A percentile compares a stretch with the other conserved stretches of the same genome.
phyloP scores from a whole-genome alignment of 2,888 invertebrate genomes.

The Itoplectis maculator region DNA sequence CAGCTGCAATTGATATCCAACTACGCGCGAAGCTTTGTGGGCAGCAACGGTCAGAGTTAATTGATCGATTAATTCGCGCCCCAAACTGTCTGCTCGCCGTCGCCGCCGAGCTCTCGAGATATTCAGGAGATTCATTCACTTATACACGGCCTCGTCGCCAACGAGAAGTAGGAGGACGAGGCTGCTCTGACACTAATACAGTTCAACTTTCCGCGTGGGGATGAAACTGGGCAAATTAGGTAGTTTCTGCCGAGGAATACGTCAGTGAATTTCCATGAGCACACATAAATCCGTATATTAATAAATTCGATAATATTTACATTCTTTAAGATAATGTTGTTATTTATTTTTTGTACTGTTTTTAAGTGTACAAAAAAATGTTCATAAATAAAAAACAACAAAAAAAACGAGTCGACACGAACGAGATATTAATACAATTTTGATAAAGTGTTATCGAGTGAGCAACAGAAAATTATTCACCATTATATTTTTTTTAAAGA shows the following conservation, averaged over 20 bases:
- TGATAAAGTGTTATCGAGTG: too few relatives aligned
- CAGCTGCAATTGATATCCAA: constrained; percentile 12
- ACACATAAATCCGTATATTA: too few relatives aligned
- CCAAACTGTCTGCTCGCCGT: constrained; percentile 23
- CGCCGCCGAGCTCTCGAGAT: constrained; percentile 16
- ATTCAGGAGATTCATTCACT: constrained; percentile 41
- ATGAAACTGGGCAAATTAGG: constrained; percentile 40
- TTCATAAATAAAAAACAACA: too few relatives aligned
- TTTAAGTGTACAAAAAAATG: too few relatives aligned
- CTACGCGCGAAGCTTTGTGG: not conserved
- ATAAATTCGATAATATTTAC: too few relatives aligned
- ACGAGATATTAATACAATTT: too few relatives aligned
- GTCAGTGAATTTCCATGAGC: not conserved
- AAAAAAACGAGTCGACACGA: too few relatives aligned
- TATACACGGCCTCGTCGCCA: constrained; percentile 12
- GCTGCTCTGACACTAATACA: constrained; percentile 30
- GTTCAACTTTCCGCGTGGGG: constrained; percentile 19
- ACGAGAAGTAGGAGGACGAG: not conserved
- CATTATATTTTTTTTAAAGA: not conserved
- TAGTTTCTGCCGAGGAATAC: constrained; percentile 11
- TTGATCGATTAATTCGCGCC: constrained; percentile 28
- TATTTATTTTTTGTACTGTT: too few relatives aligned
- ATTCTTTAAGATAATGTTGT: too few relatives aligned
- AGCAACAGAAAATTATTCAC: too few relatives aligned
- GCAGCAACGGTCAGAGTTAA: not conserved